Evolutionary conservation across 2,888 invertebrate genomes (phyloP).

Genomic region (Hydrotaea diabolus): DNA sequence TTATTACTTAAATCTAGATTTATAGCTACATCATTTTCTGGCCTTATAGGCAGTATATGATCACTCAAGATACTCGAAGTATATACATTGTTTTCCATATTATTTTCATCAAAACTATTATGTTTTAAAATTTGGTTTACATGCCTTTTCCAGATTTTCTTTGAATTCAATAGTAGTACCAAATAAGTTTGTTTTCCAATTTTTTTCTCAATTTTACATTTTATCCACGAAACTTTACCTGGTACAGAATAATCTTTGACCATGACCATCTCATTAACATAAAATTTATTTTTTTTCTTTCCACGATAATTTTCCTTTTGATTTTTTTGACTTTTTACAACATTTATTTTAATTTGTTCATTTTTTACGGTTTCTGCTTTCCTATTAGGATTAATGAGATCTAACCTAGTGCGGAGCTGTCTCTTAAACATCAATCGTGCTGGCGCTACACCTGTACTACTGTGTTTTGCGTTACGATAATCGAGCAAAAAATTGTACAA

Average conservation of each 20-base stretch:
- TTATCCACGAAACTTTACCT: constrained; percentile 27
- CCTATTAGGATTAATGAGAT: no score
- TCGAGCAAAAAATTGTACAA: constrained; percentile 59
- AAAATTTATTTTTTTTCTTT: constrained; percentile 20
- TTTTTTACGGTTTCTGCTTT: no score
- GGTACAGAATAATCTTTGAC: constrained; percentile 34
- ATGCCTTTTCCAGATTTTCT: no score
- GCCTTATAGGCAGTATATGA: no score
- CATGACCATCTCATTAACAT: constrained; percentile 2
- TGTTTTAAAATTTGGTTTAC: no score
- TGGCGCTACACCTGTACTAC: constrained; percentile 58
- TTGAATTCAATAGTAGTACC: no score
- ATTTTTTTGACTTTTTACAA: constrained; percentile 33
- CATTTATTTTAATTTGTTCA: constrained; percentile 14
- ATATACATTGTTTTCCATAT: no score
- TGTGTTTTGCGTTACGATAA: constrained; percentile 54
- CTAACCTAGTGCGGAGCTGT: constrained; percentile 47
- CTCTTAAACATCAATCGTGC: constrained; percentile 61
- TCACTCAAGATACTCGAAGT: no score
- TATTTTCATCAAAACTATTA: no score
- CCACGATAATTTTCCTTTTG: constrained; percentile 44
- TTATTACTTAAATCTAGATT: no score
- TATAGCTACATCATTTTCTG: no score
- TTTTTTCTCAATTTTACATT: neutral
- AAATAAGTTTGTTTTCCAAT: constrained; percentile 45